Percentiles rank a stretch among this genome's conserved stretches.
These are phyloP conservation scores for Danaus chrysippus DNA, from an alignment of 2,888 invertebrate species.

Conservation along the genomic window DNA sequence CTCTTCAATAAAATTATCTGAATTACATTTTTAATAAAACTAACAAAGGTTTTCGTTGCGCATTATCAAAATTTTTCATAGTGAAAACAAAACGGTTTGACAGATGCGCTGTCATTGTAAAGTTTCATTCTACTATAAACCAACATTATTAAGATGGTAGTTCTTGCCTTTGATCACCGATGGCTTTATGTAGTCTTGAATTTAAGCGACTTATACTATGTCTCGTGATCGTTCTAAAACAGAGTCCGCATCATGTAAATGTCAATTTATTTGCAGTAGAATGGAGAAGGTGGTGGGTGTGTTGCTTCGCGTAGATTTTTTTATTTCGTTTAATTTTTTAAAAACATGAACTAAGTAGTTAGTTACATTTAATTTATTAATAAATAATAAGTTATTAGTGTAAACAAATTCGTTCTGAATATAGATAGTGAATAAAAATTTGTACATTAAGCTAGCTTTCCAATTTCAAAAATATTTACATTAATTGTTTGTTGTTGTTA, in stretches of 20 bases:
- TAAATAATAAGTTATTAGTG: slow-evolving; percentile 21
- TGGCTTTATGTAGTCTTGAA: neutral
- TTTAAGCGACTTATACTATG: neutral
- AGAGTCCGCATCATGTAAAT: slow-evolving; percentile 13
- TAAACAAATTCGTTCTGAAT: slow-evolving; percentile 19
- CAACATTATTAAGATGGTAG: neutral
- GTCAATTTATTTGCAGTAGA: slow-evolving; percentile 53
- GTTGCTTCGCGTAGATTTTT: slow-evolving; percentile 55
- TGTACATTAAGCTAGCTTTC: slow-evolving; percentile 18
- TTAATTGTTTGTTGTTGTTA: slow-evolving; percentile 29
- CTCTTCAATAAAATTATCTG: no score
- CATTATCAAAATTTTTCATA: no score
- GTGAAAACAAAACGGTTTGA: slow-evolving; percentile 1
- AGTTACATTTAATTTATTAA: slow-evolving; percentile 24
- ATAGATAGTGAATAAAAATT: slow-evolving; percentile 11
- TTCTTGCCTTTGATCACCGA: neutral
- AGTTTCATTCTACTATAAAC: neutral
- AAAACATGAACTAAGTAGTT: slow-evolving; percentile 36
- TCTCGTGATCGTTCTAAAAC: slow-evolving; percentile 6
- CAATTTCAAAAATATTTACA: slow-evolving; percentile 25
- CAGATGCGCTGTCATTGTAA: neutral
- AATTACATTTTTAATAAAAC: no score
- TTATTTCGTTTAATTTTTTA: slow-evolving; percentile 41
- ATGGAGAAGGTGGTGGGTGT: slow-evolving; percentile 70
- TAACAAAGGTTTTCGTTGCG: no score